Base-by-base conservation (phyloP, 2,797 vertebrate genomes). In the Brotula barbata region DNA sequence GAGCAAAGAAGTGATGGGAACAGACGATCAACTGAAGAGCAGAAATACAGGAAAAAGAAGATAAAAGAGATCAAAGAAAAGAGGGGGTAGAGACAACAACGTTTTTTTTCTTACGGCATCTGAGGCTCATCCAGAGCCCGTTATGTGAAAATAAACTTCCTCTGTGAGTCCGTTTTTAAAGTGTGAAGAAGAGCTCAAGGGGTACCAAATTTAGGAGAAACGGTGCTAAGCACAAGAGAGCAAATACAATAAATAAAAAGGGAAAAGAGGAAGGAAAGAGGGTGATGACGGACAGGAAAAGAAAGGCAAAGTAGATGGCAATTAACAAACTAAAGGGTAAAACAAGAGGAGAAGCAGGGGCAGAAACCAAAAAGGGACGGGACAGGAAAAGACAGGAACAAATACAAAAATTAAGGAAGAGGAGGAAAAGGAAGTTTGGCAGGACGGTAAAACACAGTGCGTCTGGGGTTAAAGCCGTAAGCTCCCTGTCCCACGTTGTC, bases 401-500 rank as follows among this genome's bases (percentile, higher is more conserved):
- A 44, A 31, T 22, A 23, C n/a, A n/a, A n/a, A n/a, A n/a, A n/a
- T n/a, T n/a, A 6, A 2, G 12, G 6, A 34, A 9, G 9, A 48
- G 34, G 11, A 11, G 57, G 31, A 17, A 20, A 47, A 16, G 20
- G 58, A 20, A n/a, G 15, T 7, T 6, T 0, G n/a, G 7, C 23
- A n/a, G 21, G 3, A 3, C 2, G n/a, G n/a, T n/a, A n/a, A n/a
- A n/a, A n/a, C n/a, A n/a, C n/a, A n/a, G n/a, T n/a, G n/a, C n/a
- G n/a, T n/a, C n/a, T n/a, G n/a, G n/a, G n/a, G n/a, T n/a, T n/a
- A n/a, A 25, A 23, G 33, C 5, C 14, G 16, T 15, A 34, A 61
- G 58, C 67, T 36, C n/a, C 59, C 22, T 4, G 12, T 51, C 33
- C 33, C 2, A 45, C 25, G 34, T 58, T 34, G 2, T 3, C 33